Evolutionary conservation across 2,888 invertebrate genomes (phyloP), one percentile per base, ranked within the genome.

Genomic region (Himalopsyche japonica): DNA sequence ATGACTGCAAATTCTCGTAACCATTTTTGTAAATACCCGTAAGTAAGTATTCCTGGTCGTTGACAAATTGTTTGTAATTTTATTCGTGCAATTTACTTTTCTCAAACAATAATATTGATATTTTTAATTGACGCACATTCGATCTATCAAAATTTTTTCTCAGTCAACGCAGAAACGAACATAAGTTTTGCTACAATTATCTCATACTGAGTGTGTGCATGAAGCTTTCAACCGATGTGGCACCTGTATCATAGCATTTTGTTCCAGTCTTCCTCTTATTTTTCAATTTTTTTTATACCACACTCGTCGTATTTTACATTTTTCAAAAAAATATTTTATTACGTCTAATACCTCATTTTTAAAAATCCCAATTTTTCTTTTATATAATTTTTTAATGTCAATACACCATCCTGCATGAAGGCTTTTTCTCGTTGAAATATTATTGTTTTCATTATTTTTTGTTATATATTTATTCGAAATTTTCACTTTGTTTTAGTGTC

Each of bases 161-260:
- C 24, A 27, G 10, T 70, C 70, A 15, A 70, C 70, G 27, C 24
- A 27, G 70, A 27, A 12, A 70, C 30, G 70, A 70, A 70, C 30
- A 70, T 27, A 70, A 70, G 70, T 70, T 70, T 70, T 70, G 70
- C 70, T 70, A 70, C 70, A 70, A 70, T 70, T 70, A 70, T 70
- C 70, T 70, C 70, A 70, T 70, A 70, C 12, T 70, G 70, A 57
- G 80, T 80, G 77, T 83, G 24, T 77, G 83, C 83, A 83, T 80
- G 80, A 83, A 83, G 83, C 83, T 83, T 83, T 57, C 43, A 82
- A 43, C 57, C 82, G 57, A 27, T 82, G 27, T 82, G 78, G 30
- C 79, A 78, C 43, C 49, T 82, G 37, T 57, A 57, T 64, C 79
- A 78, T 57, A 78, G 64, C 37, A 64, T 82, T 37, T 79, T 78